Evolutionary conservation across 2,113 vertebrate species (phyloP).

Genomic region (Equus przewalskii): DNA sequence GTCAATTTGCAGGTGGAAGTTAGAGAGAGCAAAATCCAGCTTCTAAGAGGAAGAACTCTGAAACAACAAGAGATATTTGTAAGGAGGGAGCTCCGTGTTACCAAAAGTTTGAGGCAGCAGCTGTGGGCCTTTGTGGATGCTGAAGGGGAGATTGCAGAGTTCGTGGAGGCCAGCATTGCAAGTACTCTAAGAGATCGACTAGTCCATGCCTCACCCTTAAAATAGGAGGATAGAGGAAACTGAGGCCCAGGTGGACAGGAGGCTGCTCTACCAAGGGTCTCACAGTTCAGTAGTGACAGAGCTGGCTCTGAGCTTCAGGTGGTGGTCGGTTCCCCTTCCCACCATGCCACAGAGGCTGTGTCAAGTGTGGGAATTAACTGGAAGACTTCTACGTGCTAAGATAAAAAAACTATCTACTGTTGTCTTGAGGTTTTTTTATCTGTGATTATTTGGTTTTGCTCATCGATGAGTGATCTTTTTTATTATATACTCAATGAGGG

Average conservation of each 20-base stretch:
- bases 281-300: neutral
- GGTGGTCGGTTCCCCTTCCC: neutral
- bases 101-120: neutral
- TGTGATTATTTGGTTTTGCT: neutral
- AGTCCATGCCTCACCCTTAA: neutral
- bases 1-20: neutral
- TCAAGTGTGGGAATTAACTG: neutral
- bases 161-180: neutral
- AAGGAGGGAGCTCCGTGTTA: neutral
- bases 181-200: neutral
- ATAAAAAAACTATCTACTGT: neutral
- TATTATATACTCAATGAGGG: neutral
- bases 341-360: neutral
- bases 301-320: neutral
- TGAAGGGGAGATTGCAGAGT: neutral
- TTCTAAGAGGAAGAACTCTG: neutral
- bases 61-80: neutral
- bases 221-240: neutral
- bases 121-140: neutral
- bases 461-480: neutral
- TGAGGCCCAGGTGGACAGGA: neutral
- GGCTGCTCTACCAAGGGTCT: neutral
- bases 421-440: neutral
- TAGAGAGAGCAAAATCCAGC: conserved; percentile 1
- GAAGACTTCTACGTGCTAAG: neutral